phyloP scores from a whole-genome alignment of 2,113 vertebrate genomes.

The Arothron firmamentum region DNA sequence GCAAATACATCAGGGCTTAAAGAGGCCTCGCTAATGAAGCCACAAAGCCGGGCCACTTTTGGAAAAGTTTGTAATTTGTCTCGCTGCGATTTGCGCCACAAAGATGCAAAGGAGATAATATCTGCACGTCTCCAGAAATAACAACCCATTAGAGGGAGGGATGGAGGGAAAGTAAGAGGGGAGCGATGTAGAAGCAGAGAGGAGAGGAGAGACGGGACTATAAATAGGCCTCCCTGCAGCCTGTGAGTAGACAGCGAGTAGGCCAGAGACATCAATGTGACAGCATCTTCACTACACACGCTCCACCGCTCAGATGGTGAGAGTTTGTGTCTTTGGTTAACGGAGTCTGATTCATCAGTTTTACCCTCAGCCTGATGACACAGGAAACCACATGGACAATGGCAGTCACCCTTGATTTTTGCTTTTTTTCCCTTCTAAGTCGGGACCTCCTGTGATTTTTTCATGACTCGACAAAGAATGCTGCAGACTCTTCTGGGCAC shows the following conservation, averaged over 20 bases:
- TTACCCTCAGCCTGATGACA: slow-evolving; percentile 21
- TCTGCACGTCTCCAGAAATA: slow-evolving; percentile 56
- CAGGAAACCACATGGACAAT: slow-evolving; percentile 10
- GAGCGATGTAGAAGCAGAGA: slow-evolving; percentile 49
- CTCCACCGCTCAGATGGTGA: slow-evolving; percentile 25
- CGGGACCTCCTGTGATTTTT: neutral
- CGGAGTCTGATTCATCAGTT: slow-evolving; percentile 43
- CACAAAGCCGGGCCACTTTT: slow-evolving; percentile 1
- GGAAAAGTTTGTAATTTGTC: slow-evolving; percentile 27
- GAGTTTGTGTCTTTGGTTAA: slow-evolving; percentile 31
- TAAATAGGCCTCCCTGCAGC: slow-evolving; percentile 70
- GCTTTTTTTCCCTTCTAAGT: slow-evolving; percentile 11
- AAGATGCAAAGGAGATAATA: slow-evolving; percentile 48
- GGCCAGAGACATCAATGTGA: slow-evolving; percentile 70
- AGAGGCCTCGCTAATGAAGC: neutral
- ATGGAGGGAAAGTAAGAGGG: slow-evolving; percentile 38
- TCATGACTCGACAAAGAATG: slow-evolving; percentile 20
- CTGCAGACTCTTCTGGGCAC: slow-evolving; percentile 32
- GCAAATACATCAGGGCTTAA: neutral
- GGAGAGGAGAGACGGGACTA: slow-evolving; percentile 57
- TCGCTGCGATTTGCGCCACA: slow-evolving; percentile 34
- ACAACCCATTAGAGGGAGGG: slow-evolving; percentile 43
- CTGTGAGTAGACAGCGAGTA: slow-evolving; percentile 67
- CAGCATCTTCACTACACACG: slow-evolving; percentile 48
- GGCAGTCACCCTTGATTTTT: neutral